These are phyloP conservation scores for Dromaius novaehollandiae DNA, from an alignment of 2,113 vertebrate species.

Conservation along the genomic window DNA sequence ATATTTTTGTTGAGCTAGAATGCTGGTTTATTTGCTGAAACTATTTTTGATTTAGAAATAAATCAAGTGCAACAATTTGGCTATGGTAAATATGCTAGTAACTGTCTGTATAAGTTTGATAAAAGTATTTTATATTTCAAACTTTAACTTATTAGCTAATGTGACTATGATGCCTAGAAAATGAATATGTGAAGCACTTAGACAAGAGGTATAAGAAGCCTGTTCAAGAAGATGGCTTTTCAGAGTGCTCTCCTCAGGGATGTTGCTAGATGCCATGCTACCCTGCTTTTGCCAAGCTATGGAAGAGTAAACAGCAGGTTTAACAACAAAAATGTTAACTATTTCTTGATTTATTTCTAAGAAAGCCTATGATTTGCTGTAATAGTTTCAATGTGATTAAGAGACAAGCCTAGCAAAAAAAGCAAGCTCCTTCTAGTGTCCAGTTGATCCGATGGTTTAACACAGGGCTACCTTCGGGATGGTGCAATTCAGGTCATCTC, in stretches of 20 bases:
- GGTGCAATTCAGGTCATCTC: not conserved
- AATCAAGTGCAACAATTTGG: slow-evolving; percentile 38
- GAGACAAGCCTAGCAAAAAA: not conserved
- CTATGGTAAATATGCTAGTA: slow-evolving; percentile 44
- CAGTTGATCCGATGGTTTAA: not conserved
- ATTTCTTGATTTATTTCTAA: not conserved
- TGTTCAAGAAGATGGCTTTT: not conserved
- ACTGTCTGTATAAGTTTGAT: slow-evolving; percentile 38
- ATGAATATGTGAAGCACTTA: not conserved
- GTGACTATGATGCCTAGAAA: not conserved
- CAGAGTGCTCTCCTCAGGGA: not conserved
- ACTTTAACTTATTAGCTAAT: slow-evolving; percentile 34
- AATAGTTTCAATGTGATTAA: not conserved
- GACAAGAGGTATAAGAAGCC: not conserved
- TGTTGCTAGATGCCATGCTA: not conserved
- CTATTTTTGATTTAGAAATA: slow-evolving; percentile 33
- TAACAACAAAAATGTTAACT: not conserved
- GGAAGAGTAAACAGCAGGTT: not conserved
- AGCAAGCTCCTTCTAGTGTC: not conserved
- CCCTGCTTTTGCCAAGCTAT: not conserved
- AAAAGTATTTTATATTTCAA: not conserved
- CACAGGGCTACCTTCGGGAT: not conserved
- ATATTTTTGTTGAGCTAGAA: not conserved
- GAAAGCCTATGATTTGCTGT: not conserved
- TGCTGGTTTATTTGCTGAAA: slow-evolving; percentile 2